phyloP scores from a whole-genome alignment of 2,888 invertebrate species.

The Tyria jacobaeae region DNA sequence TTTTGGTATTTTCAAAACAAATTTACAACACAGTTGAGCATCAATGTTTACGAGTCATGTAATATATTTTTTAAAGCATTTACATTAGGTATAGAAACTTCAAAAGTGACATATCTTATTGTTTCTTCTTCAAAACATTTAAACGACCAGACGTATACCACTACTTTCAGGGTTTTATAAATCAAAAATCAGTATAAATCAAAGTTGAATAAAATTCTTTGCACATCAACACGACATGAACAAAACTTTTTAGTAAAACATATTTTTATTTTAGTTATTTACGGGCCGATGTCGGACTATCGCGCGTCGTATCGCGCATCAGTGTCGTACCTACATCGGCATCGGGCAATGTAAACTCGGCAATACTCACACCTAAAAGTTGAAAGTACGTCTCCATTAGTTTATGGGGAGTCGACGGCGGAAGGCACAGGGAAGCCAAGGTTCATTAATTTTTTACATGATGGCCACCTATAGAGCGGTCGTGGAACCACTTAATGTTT shows the following conservation, averaged over 20 bases:
- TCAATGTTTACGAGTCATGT: background rate
- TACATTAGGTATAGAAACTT: background rate
- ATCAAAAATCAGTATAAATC: no score
- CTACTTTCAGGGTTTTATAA: no score
- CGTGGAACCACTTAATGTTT: slow-evolving; percentile 25
- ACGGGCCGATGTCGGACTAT: background rate
- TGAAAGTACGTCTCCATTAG: slow-evolving; percentile 20
- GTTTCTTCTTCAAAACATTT: no score
- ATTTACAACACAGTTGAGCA: background rate
- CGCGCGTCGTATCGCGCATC: background rate
- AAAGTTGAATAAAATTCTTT: background rate
- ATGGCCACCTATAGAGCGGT: slow-evolving; percentile 53
- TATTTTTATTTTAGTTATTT: no score
- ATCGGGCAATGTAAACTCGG: background rate
- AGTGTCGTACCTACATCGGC: background rate
- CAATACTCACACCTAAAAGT: slow-evolving; percentile 14
- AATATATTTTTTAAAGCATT: background rate
- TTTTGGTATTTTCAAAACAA: background rate
- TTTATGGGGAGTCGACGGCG: slow-evolving; percentile 39
- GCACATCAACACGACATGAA: background rate
- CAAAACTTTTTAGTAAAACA: background rate
- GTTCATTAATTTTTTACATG: slow-evolving; percentile 58
- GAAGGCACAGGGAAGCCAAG: slow-evolving; percentile 36
- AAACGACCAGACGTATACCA: background rate
- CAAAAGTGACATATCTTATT: no score